Evolutionary conservation across 2,113 vertebrate genomes (phyloP).

Genomic region (Prinia subflava): DNA sequence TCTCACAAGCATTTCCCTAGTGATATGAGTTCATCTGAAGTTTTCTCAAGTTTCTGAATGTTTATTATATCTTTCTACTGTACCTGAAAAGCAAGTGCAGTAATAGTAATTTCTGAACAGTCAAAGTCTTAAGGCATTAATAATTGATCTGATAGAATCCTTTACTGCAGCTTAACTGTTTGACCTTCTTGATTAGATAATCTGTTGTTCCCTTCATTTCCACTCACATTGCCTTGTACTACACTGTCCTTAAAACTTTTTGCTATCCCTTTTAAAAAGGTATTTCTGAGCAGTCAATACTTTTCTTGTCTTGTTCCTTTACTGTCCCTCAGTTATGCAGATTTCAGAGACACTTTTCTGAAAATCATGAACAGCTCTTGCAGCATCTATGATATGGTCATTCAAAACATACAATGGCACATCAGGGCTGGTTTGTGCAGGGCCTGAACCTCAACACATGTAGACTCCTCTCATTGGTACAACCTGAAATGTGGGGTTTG

Average conservation of each 20-base stretch:
- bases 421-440: not conserved
- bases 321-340: not conserved
- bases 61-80: not conserved
- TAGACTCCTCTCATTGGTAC: not conserved
- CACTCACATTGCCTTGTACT: not conserved
- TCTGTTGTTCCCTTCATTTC: not conserved
- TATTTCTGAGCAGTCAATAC: not conserved
- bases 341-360: not conserved
- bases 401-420: not conserved
- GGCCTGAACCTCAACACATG: not conserved
- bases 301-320: not conserved
- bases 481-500: not conserved
- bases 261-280: not conserved
- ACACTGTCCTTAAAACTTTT: not conserved
- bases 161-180: not conserved
- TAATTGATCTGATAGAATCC: not conserved
- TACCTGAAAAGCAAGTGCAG: not conserved
- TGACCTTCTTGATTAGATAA: not conserved
- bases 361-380: not conserved
- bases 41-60: not conserved
- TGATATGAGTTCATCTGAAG: not conserved
- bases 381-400: not conserved
- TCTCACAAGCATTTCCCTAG: not conserved
- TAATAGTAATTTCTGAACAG: not conserved
- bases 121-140: not conserved